phyloP scores from a whole-genome alignment of 2,797 vertebrate genomes.

The Chaetodon trifasciatus region DNA sequence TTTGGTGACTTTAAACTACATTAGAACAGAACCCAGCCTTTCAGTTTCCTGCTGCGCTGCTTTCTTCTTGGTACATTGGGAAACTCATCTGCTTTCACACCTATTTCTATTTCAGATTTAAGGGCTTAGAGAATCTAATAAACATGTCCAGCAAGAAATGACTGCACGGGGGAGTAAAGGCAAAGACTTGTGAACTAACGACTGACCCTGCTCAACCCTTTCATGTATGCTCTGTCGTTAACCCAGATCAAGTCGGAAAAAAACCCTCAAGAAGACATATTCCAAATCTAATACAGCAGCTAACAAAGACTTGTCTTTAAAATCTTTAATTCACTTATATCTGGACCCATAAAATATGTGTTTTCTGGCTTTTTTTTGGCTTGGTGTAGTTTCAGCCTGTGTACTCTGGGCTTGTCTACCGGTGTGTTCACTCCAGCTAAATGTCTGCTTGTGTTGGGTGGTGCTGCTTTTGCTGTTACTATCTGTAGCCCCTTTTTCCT shows the following conservation, averaged over 20 bases:
- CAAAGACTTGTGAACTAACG: slow-evolving; percentile 61
- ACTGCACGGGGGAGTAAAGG: slow-evolving; percentile 67
- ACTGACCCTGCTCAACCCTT: slow-evolving; percentile 39
- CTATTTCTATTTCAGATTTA: slow-evolving; percentile 83
- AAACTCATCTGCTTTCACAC: slow-evolving; percentile 65
- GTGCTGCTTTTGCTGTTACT: slow-evolving; percentile 50
- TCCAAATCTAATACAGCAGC: background rate
- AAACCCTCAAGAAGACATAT: slow-evolving; percentile 19
- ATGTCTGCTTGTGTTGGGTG: slow-evolving; percentile 58
- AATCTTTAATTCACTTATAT: slow-evolving; percentile 4
- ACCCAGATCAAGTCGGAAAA: slow-evolving; percentile 51
- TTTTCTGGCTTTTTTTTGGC: slow-evolving; percentile 52
- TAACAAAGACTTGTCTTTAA: slow-evolving; percentile 3
- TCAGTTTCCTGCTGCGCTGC: slow-evolving; percentile 2
- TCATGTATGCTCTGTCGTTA: slow-evolving; percentile 42
- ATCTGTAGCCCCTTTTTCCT: slow-evolving; percentile 40
- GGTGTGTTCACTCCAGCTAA: slow-evolving; percentile 27
- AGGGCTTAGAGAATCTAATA: slow-evolving; percentile 82
- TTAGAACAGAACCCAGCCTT: slow-evolving; percentile 2
- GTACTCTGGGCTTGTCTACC: slow-evolving; percentile 33
- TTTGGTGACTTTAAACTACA: slow-evolving; percentile 20
- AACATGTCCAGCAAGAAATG: slow-evolving; percentile 75
- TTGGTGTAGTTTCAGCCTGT: slow-evolving; percentile 37
- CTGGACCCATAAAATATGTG: background rate
- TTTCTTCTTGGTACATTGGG: slow-evolving; percentile 65